Percentiles rank a stretch among this genome's conserved stretches.
Conservation (phyloP, 2,888 invertebrate species). For the Ceriagrion tenellum region DNA sequence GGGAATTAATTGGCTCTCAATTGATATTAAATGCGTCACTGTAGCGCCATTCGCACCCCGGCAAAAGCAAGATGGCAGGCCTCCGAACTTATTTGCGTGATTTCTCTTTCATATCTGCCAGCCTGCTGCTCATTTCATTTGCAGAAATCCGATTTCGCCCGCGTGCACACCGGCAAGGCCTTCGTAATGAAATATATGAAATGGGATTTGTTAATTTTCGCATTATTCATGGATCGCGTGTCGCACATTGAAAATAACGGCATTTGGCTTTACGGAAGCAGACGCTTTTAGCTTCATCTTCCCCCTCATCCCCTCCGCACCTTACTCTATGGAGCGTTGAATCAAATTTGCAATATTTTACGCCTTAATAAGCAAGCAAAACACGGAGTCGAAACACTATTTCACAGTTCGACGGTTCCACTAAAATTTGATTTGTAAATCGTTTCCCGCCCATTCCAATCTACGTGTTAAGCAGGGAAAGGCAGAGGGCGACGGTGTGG, state of each 20-base stretch:
- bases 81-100: constrained; percentile 15
- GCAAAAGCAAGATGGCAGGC: constrained; percentile 11
- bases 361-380: constrained; percentile 65
- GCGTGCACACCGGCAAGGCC: constrained; percentile 14
- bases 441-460: constrained; percentile 32
- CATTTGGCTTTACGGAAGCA: constrained; percentile 28
- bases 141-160: constrained; percentile 20
- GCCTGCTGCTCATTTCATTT: constrained; percentile 52
- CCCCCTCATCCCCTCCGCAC: not conserved
- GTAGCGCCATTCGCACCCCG: not conserved
- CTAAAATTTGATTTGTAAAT: constrained; percentile 67
- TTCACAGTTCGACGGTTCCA: constrained; percentile 62
- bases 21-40: not conserved
- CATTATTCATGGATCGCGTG: constrained; percentile 65
- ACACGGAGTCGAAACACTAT: constrained; percentile 64
- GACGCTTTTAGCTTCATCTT: not conserved
- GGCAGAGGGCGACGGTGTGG: not conserved
- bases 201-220: constrained; percentile 63
- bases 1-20: not conserved
- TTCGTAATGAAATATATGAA: constrained; percentile 63
- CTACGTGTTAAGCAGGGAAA: not conserved
- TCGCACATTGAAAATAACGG: constrained; percentile 60
- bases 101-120: constrained; percentile 38
- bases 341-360: constrained; percentile 66
- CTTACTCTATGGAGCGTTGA: constrained; percentile 57